A percentile compares a stretch with the other conserved stretches of the same genome.
These are phyloP conservation scores for Hymenopus coronatus DNA, from an alignment of 2,888 invertebrate species.

Conservation along the genomic window DNA sequence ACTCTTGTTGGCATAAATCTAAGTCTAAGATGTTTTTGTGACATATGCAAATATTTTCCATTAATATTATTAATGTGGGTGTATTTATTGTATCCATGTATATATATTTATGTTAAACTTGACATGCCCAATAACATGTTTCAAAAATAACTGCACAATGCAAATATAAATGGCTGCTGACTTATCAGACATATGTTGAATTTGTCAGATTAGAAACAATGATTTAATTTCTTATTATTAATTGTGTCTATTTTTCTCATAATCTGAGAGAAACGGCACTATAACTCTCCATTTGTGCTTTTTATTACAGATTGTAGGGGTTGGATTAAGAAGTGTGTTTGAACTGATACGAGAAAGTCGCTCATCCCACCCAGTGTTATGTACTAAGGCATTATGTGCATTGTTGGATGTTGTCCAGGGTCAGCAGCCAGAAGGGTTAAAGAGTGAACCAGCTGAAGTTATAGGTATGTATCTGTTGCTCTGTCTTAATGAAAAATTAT, in stretches of 20 bases:
- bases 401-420: constrained; percentile 89
- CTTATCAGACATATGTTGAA: background rate
- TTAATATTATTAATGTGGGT: no score
- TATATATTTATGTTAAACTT: no score
- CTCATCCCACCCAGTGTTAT: constrained; percentile 76
- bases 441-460: constrained; percentile 75
- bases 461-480: constrained; percentile 49
- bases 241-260: background rate
- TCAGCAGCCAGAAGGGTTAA: constrained; percentile 80
- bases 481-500: no score
- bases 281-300: constrained; percentile 28
- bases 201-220: constrained; percentile 1
- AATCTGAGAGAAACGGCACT: background rate
- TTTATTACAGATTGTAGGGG: constrained; percentile 66
- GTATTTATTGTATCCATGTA: no score
- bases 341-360: constrained; percentile 87
- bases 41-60: no score
- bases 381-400: constrained; percentile 83
- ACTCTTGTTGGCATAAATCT: no score
- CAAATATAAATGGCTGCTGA: no score
- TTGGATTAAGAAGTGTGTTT: constrained; percentile 83
- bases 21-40: no score
- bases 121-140: no score
- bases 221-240: background rate
- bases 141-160: no score